These are phyloP conservation scores for Castor canadensis DNA, from an alignment of 2,113 vertebrate genomes.

Conservation along the genomic window DNA sequence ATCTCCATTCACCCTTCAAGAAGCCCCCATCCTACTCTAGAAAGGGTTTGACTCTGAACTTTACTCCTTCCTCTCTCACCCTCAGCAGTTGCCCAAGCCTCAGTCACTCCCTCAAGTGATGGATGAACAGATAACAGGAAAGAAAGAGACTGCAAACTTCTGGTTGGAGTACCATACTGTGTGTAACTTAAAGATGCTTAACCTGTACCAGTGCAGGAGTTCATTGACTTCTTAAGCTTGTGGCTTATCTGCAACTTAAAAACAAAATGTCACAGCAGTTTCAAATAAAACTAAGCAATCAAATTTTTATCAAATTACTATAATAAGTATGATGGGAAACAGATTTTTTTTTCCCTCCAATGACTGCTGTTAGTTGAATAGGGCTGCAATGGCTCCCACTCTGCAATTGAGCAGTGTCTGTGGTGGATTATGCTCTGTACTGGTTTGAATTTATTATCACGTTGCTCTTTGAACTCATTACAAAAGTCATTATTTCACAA, in stretches of 20 bases:
- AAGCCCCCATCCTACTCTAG: accelerated
- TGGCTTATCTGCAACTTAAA: background rate
- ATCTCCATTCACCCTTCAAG: background rate
- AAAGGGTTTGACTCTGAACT: background rate
- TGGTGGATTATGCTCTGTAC: accelerated
- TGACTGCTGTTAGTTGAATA: accelerated
- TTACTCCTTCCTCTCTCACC: background rate
- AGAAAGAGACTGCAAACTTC: background rate
- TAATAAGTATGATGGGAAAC: background rate
- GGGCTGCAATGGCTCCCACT: accelerated
- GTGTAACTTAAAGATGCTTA: background rate
- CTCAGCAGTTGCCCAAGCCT: too few species aligned
- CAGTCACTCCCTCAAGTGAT: background rate
- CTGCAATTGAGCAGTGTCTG: accelerated
- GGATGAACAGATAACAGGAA: background rate
- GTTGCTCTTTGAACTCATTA: background rate
- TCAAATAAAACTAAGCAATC: background rate
- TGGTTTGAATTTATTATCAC: accelerated
- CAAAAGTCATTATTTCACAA: background rate
- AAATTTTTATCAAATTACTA: background rate
- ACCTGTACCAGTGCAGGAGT: background rate
- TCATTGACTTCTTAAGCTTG: background rate
- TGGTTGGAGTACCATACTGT: background rate
- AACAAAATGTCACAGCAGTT: background rate
- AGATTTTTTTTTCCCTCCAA: background rate